Evolutionary conservation across 2,888 invertebrate genomes (phyloP), one percentile per base, ranked within the genome.

Genomic region (Xylota segnis): DNA sequence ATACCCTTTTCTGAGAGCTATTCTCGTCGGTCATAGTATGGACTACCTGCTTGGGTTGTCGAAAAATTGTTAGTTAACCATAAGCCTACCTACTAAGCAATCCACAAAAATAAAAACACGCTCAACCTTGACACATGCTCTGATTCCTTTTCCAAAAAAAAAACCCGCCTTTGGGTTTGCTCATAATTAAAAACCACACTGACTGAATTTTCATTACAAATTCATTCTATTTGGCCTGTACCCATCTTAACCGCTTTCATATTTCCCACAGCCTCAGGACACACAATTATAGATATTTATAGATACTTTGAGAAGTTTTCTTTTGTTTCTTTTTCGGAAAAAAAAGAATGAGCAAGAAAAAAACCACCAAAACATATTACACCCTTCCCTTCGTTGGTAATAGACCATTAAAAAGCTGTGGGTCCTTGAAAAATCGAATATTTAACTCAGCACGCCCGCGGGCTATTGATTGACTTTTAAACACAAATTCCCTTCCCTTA

Each of bases 401-500:
- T 16, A 14, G 14, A 34, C 54, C n/a, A 54, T 16, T 58, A 65
- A 47, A 47, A 23, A 7, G 10, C 68, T 59, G 71, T 50, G 37
- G 71, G 59, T 59, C 9, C 12, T 9, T 56, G 7, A 12, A 27
- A 47, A 40, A 58, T 58, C 58, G 72, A 50, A 54, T 50, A 58
- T 52, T 59, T 32, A 52, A 66, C 32, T 58, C 58, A 68, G 23
- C n/a, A 29, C 18, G 6, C 50, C 66, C 72, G 59, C 37, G 52
- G 43, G 9, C 10, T 56, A 72, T 72, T 72, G 66, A 78, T 74
- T 68, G 59, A 72, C 61, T 78, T 78, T 37, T n/a, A 47, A 18
- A 52, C 29, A 52, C 10, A 63, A 54, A 23, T 54, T 23, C 16
- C n/a, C 76, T 6, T 10, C 0, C 59, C 65, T 32, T 14, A 18